Conservation (phyloP, 2,797 vertebrate genomes). For the Pangasius macronema region DNA sequence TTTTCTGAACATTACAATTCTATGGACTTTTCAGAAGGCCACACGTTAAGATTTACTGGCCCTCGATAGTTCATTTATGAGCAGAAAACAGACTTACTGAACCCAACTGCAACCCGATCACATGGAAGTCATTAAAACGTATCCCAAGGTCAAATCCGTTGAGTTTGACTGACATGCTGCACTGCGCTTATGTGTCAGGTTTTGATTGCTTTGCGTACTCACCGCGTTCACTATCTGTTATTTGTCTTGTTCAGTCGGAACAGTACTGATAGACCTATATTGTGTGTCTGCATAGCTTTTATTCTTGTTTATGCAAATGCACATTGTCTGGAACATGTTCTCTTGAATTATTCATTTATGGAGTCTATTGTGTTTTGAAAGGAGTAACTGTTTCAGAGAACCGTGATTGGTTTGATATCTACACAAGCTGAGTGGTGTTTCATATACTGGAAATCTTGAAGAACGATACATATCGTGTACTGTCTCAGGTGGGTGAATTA, state of each 20-base stretch:
- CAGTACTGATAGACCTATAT: constrained; percentile 9
- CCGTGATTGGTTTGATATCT: constrained; percentile 5
- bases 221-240: constrained; percentile 3
- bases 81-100: not conserved
- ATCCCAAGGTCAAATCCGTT: constrained; percentile 46
- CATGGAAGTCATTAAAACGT: constrained; percentile 53
- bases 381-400: constrained; percentile 16
- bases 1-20: not conserved
- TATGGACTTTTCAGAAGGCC: not conserved
- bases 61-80: constrained; percentile 12
- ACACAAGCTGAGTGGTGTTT: not conserved
- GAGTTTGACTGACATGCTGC: constrained; percentile 25
- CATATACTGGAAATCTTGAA: too few relatives aligned
- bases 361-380: constrained; percentile 25
- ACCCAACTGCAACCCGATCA: not conserved
- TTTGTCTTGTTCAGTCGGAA: constrained; percentile 10
- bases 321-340: constrained; percentile 21
- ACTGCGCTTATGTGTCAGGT: not conserved
- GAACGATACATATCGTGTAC: too few relatives aligned
- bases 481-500: too few relatives aligned
- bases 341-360: constrained; percentile 49
- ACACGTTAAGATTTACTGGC: not conserved
- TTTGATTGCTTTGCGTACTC: constrained; percentile 33
- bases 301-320: constrained; percentile 47
- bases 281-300: not conserved